Evolutionary conservation across 1,140 invertebrate genomes (phyloP), one percentile per base, ranked within the genome.

Genomic region (Spodoptera litura): DNA sequence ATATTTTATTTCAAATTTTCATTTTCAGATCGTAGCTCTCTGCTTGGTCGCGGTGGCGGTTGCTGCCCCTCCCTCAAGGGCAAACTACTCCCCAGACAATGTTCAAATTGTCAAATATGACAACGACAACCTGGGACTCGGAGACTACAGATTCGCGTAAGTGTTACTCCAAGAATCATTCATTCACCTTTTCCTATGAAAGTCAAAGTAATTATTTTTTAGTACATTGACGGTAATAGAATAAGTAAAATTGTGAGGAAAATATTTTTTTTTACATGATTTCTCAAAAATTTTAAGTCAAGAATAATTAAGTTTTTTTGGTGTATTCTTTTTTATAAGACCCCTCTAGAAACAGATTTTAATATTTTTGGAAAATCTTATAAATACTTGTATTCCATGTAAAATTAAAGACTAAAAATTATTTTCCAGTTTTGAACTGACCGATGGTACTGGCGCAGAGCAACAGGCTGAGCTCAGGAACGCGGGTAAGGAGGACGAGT

Each of bases 401-500:
- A 2, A 31, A 31, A 31, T 5, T 1, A 31, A 31, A 31, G 31
- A 31, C 4, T 31, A 5, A 31, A 31, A 0, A 10, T 51, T 56
- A 0, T 15, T 31, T 72, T 68, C 4, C 49, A 88, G 86, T n/a
- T 88, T 80, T 61, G 78, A 83, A 27, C 74, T 89, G 15, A 86
- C 87, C 70, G 95, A 96, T 73, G 96, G 96, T 44, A 9, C 93
- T 94, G 89, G 83, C 4, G 88, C 51, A 15, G n/a, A 38, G n/a
- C 70, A 72, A 11, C n/a, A 72, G 31, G 35, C 9, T 15, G n/a
- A 38, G 13, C 13, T 72, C 3, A 35, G 25, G 9, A 58, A 58
- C 52, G 53, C 44, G 13, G 68, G 68, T 9, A 15, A 35, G 27
- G 68, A 56, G 6, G 84, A 91, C 35, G 88, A 88, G 58, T 79